A percentile compares a stretch with the other conserved stretches of the same genome.
These are phyloP conservation scores for Cochlearius cochlearius DNA, from an alignment of 2,113 vertebrate genomes.

Conservation along the genomic window DNA sequence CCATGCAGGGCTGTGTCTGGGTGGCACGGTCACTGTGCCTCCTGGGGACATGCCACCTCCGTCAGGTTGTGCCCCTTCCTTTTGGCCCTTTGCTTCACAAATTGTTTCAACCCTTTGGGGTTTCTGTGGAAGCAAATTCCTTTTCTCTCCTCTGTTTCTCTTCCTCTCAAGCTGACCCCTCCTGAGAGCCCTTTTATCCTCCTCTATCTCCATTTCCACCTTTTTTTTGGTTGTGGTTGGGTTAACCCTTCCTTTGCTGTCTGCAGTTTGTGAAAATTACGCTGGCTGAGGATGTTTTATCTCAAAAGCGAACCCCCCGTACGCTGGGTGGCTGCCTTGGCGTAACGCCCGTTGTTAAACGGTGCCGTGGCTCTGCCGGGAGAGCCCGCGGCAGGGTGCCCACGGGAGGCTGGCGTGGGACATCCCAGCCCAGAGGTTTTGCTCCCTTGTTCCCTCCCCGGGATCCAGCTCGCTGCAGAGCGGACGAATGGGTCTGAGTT, in stretches of 20 bases:
- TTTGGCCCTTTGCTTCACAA: background rate
- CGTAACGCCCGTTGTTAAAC: accelerated
- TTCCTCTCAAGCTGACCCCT: constrained; percentile 2
- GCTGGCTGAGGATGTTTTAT: background rate
- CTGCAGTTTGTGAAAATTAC: background rate
- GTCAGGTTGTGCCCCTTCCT: background rate
- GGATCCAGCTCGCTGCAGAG: background rate
- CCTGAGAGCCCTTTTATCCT: constrained; percentile 27
- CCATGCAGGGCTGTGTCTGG: background rate
- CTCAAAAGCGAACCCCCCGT: background rate
- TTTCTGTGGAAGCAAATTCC: constrained; percentile 11
- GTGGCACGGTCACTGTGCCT: background rate
- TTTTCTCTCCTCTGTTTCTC: background rate
- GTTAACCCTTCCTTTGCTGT: background rate
- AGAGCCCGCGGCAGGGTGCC: background rate
- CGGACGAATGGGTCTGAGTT: background rate
- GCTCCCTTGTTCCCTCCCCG: accelerated
- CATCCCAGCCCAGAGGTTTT: background rate
- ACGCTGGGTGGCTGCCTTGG: background rate
- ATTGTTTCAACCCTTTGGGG: background rate
- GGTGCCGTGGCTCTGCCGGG: background rate
- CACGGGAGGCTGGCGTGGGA: background rate
- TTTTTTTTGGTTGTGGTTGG: background rate
- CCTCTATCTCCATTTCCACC: background rate
- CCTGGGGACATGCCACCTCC: background rate